Base-by-base conservation (phyloP, 2,888 invertebrate species). In the Pterobdella sp. region DNA sequence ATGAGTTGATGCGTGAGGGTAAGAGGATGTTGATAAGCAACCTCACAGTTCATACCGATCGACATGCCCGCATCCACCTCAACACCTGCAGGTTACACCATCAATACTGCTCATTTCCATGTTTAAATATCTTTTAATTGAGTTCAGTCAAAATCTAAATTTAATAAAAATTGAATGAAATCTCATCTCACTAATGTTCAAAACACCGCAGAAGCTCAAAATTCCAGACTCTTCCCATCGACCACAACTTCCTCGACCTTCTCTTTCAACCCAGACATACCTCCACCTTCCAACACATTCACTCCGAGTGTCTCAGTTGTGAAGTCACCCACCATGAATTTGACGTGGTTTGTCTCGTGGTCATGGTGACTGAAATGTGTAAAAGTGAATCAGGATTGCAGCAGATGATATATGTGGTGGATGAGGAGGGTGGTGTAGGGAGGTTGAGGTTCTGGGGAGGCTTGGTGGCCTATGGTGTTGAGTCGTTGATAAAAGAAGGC, bases 401-500 rank as follows among this genome's bases (percentile, higher is more conserved):
- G 7, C 52, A 71, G 36, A 56, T 52, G n/a, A 34, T 60, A 26
- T 36, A 52, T n/a, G 56, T 71, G 60, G 71, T 32, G 4, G 71
- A 71, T n/a, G 71, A 63, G 22, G 60, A 35, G 36, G 71, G 71
- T 7, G 1, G 52, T 18, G 2, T 63, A 32, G 71, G 52, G 1
- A 36, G 31, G 18, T 18, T 71, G 26, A n/a, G 34, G n/a, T 71
- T 71, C 18, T 52, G 35, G 36, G 71, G 71, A 37, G 71, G 71
- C 18, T 26, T 71, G 34, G 18, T 18, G 32, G 71, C 71, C 63
- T 32, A 63, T 35, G 71, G 71, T 2, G 26, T 71, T n/a, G 71
- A 71, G 29, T 22, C 56, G 22, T 10, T 63, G 10, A 1, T 63
- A n/a, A 34, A 56, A 14, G n/a, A 34, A 34, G 71, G 71, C 1